Evolutionary conservation across 2,888 invertebrate species (phyloP).

Genomic region (Andricus curvator): DNA sequence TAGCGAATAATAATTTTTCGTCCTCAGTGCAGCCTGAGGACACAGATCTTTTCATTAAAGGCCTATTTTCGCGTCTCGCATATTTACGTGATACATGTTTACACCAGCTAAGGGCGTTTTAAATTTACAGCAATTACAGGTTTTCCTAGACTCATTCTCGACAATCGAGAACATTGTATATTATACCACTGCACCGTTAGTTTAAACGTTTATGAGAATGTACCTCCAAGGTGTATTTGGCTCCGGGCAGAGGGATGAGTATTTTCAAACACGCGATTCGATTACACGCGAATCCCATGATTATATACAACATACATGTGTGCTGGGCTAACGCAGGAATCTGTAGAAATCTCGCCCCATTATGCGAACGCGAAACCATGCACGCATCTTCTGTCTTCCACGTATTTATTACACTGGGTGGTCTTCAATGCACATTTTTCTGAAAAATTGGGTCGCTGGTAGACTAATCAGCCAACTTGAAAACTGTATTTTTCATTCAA

Average conservation of each 20-base stretch:
- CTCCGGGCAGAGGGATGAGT: constrained; percentile 30
- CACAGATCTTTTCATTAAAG: neutral
- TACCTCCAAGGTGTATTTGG: constrained; percentile 7
- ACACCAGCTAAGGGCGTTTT: neutral
- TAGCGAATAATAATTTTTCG: neutral
- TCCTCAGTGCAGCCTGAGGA: neutral
- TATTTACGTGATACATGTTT: neutral
- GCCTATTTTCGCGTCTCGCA: neutral
- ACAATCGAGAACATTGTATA: neutral
- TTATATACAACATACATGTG: constrained; percentile 45
- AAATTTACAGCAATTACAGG: constrained; percentile 9
- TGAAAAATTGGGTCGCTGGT: neutral
- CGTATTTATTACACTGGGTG: constrained; percentile 59
- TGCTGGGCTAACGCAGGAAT: constrained; percentile 31
- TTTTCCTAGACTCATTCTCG: constrained; percentile 22
- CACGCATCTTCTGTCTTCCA: constrained; percentile 50
- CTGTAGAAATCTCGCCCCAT: constrained; percentile 48
- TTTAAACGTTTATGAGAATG: constrained; percentile 1
- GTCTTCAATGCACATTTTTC: constrained; percentile 33
- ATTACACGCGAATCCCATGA: constrained; percentile 46
- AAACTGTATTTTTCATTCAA: neutral
- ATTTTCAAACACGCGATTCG: constrained; percentile 50
- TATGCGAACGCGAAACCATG: constrained; percentile 48
- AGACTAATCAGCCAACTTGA: too few species aligned
- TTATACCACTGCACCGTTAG: constrained; percentile 20